Evolutionary conservation across 2,888 invertebrate species (phyloP).

Genomic region (Phortica okadai): DNA sequence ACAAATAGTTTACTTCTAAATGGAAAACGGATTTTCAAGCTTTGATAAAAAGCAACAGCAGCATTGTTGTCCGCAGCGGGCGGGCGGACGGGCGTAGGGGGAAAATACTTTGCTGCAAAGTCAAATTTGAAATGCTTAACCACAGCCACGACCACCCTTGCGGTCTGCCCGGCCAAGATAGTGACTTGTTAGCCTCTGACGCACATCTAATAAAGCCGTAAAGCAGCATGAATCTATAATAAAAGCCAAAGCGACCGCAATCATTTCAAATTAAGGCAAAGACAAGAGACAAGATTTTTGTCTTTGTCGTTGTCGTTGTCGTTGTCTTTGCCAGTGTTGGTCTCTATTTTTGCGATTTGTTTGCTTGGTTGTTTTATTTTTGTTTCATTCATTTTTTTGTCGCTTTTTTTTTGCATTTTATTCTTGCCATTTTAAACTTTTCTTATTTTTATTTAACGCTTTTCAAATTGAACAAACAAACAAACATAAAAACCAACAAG

Average conservation of each 20-base stretch:
- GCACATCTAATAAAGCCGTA: conserved; percentile 35
- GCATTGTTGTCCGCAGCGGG: background rate
- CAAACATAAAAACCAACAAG: background rate
- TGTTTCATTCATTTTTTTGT: background rate
- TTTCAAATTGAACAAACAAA: conserved; percentile 33
- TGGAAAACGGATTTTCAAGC: conserved; percentile 26
- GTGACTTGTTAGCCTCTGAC: background rate
- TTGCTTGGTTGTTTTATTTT: background rate
- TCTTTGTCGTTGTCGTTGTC: background rate
- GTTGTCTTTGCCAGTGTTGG: too few species aligned
- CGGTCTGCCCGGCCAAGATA: background rate
- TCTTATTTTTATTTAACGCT: conserved; percentile 30
- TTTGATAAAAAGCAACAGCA: conserved; percentile 13
- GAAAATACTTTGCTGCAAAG: background rate
- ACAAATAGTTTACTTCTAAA: conserved; percentile 29
- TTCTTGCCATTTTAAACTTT: background rate
- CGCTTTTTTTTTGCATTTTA: background rate
- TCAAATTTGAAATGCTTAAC: conserved; percentile 16
- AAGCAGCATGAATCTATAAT: conserved; percentile 51
- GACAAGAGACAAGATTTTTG: conserved; percentile 21
- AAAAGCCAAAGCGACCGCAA: conserved; percentile 57
- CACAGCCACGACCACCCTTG: background rate
- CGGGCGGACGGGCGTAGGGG: background rate
- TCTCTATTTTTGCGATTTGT: background rate
- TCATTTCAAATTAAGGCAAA: conserved; percentile 32